Percentiles rank a stretch among this genome's conserved stretches.
Evolutionary conservation across 2,797 vertebrate genomes (phyloP).

Genomic region (Merluccius polli): DNA sequence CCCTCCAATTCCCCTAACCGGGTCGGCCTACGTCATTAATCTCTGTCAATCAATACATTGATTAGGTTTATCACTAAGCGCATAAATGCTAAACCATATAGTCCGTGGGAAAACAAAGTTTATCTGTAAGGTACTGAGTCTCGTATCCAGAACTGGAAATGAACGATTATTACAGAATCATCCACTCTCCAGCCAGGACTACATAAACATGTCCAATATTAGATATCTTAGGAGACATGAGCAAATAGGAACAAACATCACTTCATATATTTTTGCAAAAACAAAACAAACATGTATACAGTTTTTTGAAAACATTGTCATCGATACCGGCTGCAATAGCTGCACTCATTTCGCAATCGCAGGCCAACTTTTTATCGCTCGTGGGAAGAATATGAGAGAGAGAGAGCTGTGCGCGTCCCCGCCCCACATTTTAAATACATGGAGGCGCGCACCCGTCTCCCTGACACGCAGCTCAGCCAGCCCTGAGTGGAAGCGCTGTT

Average conservation of each 20-base stretch:
- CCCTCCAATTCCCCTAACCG: constrained; percentile 29
- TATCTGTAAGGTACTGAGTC: constrained; percentile 52
- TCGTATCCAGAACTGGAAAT: constrained; percentile 17
- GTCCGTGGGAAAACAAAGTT: constrained; percentile 72
- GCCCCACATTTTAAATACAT: constrained; percentile 58
- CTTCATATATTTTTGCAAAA: not conserved
- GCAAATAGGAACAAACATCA: not conserved
- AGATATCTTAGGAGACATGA: not conserved
- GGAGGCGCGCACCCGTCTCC: constrained; percentile 58
- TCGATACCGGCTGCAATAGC: not conserved
- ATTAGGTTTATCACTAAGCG: constrained; percentile 77
- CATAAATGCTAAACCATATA: constrained; percentile 71
- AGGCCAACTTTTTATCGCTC: not conserved
- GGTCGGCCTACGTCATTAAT: constrained; percentile 74
- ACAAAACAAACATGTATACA: not conserved
- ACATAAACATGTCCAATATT: not conserved
- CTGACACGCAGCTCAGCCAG: constrained; percentile 59
- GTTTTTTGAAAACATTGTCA: not conserved
- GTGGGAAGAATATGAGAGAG: not conserved
- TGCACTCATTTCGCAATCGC: not conserved
- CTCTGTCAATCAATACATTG: constrained; percentile 81
- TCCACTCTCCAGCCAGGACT: constrained; percentile 8
- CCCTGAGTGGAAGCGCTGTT: constrained; percentile 71
- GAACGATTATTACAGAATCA: constrained; percentile 20
- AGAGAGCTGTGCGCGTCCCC: constrained; percentile 51